Evolutionary conservation across 2,888 invertebrate species (phyloP).

Genomic region (Stenoptilia bipunctidactyla): DNA sequence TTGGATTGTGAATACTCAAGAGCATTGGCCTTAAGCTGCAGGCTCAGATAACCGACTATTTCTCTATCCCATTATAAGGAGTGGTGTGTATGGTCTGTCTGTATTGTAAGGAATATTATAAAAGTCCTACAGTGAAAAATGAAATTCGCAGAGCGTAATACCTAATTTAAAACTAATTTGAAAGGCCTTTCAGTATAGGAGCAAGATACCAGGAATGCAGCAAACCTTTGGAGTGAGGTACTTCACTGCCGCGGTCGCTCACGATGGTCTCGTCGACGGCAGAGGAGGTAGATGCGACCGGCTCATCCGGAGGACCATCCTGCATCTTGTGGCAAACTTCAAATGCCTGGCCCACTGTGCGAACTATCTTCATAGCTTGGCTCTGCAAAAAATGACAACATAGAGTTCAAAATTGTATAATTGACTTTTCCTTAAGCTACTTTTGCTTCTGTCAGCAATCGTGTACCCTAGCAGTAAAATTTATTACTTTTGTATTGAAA

Average conservation of each 20-base stretch:
- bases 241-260: conserved; percentile 30
- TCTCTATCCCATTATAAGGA: no score
- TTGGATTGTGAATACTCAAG: neutral
- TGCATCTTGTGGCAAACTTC: conserved; percentile 98
- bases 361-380: conserved; percentile 98
- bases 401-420: no score
- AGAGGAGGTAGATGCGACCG: conserved; percentile 47
- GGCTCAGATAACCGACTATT: no score
- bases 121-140: no score
- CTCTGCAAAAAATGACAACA: conserved; percentile 82
- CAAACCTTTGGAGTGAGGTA: conserved; percentile 43
- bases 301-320: conserved; percentile 63
- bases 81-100: no score
- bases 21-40: no score
- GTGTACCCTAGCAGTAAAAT: no score
- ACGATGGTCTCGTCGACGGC: conserved; percentile 34
- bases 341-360: conserved; percentile 99
- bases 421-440: no score
- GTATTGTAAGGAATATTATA: no score
- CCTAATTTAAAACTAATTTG: neutral
- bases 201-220: conserved; percentile 4
- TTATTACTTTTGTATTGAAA: no score
- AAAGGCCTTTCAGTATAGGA: neutral
- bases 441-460: no score
- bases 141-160: no score